These are phyloP conservation scores for Aphodius sticticus DNA, from an alignment of 2,888 invertebrate species.

Conservation along the genomic window DNA sequence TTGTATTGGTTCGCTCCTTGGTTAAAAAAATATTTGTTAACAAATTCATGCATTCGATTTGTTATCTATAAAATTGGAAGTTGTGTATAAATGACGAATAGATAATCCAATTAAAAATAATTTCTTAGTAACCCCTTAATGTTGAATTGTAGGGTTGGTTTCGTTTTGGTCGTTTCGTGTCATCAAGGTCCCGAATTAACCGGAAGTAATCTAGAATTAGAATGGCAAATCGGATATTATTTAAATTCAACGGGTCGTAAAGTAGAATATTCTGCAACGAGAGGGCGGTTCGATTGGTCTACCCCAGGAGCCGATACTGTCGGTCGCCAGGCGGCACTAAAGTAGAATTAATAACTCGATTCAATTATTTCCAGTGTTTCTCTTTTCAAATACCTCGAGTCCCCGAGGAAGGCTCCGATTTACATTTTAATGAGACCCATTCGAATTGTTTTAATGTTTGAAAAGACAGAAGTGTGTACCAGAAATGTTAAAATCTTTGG, in stretches of 20 bases:
- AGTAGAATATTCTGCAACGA: slow-evolving; percentile 16
- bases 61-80: too few relatives aligned
- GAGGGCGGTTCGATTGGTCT: background rate
- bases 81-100: too few relatives aligned
- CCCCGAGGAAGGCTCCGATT: background rate
- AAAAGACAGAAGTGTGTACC: background rate
- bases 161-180: background rate
- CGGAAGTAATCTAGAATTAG: slow-evolving; percentile 22
- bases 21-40: too few relatives aligned
- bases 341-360: slow-evolving; percentile 23
- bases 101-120: too few relatives aligned
- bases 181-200: slow-evolving; percentile 15
- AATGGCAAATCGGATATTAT: slow-evolving; percentile 22
- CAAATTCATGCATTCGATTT: too few relatives aligned
- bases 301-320: background rate
- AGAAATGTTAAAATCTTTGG: too few relatives aligned
- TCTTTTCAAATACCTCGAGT: background rate
- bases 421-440: background rate
- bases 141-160: too few relatives aligned
- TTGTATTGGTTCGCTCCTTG: too few relatives aligned
- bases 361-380: slow-evolving; percentile 11
- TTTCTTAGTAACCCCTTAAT: too few relatives aligned
- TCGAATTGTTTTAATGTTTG: background rate
- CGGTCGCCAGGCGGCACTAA: slow-evolving; percentile 5
- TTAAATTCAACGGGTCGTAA: slow-evolving; percentile 21